phyloP scores from a whole-genome alignment of 2,888 invertebrate genomes.

The Noctuana brunneofusca region DNA sequence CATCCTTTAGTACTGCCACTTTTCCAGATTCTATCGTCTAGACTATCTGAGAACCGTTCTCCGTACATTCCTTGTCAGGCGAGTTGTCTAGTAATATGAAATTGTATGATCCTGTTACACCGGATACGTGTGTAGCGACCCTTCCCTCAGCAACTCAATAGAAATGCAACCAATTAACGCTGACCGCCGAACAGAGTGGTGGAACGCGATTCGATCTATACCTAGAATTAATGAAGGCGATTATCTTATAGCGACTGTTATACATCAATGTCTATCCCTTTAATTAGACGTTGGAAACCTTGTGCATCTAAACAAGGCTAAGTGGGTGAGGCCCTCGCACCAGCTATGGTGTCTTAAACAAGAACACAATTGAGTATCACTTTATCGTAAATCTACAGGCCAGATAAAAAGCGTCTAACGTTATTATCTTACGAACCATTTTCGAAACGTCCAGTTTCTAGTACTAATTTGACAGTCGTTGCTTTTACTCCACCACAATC shows the following conservation, averaged over 20 bases:
- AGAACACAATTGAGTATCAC: constrained; percentile 10
- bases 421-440: constrained; percentile 13
- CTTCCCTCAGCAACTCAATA: constrained; percentile 27
- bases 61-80: constrained; percentile 11
- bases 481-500: constrained; percentile 8
- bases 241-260: constrained; percentile 30
- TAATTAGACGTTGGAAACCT: constrained; percentile 32
- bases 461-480: constrained; percentile 17
- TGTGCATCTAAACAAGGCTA: constrained; percentile 30
- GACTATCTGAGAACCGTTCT: not conserved
- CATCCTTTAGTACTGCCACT: not conserved
- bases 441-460: constrained; percentile 5
- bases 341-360: constrained; percentile 23
- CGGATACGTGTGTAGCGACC: constrained; percentile 24
- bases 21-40: constrained; percentile 5
- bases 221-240: constrained; percentile 33
- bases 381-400: constrained; percentile 18
- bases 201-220: constrained; percentile 32
- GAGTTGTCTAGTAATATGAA: constrained; percentile 10
- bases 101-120: constrained; percentile 9
- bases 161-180: constrained; percentile 34
- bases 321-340: constrained; percentile 27
- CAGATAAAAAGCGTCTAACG: constrained; percentile 17
- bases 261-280: constrained; percentile 32
- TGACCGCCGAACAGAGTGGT: constrained; percentile 31